phyloP scores from a whole-genome alignment of 2,888 invertebrate genomes.

The Scotopteryx bipunctaria region DNA sequence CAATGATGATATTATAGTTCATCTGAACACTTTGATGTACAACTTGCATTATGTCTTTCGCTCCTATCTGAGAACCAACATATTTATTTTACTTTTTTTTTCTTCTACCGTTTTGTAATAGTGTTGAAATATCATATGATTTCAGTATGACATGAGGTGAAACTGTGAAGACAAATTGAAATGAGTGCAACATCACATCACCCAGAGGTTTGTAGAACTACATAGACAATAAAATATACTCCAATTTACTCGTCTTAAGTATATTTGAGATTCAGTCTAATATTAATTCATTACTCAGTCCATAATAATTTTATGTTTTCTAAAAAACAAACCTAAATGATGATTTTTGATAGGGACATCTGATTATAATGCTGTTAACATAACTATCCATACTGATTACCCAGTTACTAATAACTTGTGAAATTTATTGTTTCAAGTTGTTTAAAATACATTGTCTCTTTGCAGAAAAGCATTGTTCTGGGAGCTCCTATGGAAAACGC shows the following conservation, averaged over 20 bases:
- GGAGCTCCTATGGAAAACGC: not conserved
- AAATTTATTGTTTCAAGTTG: not conserved
- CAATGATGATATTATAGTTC: conserved; percentile 64
- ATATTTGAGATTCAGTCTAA: too few species aligned
- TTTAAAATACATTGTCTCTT: not conserved
- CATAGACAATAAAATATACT: too few species aligned
- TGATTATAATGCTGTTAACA: conserved; percentile 69
- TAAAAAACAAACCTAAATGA: conserved; percentile 51
- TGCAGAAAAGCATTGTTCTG: conserved; percentile 3
- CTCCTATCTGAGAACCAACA: conserved; percentile 79
- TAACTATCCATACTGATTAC: conserved; percentile 65
- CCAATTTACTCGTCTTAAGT: too few species aligned
- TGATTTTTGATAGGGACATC: conserved; percentile 76
- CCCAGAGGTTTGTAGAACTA: too few species aligned
- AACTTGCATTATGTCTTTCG: conserved; percentile 67
- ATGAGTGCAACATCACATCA: too few species aligned
- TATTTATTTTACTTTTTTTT: not conserved
- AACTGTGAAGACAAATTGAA: too few species aligned
- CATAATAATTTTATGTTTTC: too few species aligned
- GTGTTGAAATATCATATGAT: not conserved
- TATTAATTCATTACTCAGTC: too few species aligned
- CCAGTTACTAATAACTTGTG: not conserved
- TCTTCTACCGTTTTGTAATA: too few species aligned
- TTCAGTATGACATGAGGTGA: too few species aligned
- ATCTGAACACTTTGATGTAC: conserved; percentile 63